Base-by-base conservation (phyloP, 2,888 invertebrate genomes). In the Sesamia inferens region DNA sequence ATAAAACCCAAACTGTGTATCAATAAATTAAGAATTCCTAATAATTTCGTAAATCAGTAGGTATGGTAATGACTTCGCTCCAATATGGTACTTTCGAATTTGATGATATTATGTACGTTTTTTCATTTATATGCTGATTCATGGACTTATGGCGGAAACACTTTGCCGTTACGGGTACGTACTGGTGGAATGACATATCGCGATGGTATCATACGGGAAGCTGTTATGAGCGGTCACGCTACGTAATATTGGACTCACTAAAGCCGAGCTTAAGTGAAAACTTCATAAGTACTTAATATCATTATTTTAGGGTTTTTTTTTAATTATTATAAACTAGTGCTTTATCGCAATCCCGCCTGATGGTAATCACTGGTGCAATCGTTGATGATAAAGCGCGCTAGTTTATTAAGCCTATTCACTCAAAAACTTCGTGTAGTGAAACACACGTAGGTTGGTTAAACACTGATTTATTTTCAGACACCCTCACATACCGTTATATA, bases 121-220 rank as follows among this genome's bases (percentile, higher is more conserved):
- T 44, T 89, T 88, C 88, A 90, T 91, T 89, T 90, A 90, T 90
- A 91, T 91, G 91, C 81, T 88, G 84, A 87, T 76, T 62, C 7
- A 62, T 77, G 22, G 89, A 55, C n/a, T 42, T 22, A 39, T 89
- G 90, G 89, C 91, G 92, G 93, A 93, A 93, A 94, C 90, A 92
- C 87, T 92, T 90, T 90, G 88, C 85, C 84, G 90, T 90, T 92
- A 91, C 90, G 88, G 87, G 84, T 88, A 87, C 87, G 85, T 90
- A 91, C 91, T 86, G 85, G 90, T 89, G 87, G 90, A 82, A 89
- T 89, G 88, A 87, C 88, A 88, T 90, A 89, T 90, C 87, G 61
- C 22, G 44, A n/a, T 48, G 22, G 0, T 22, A 68, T 6, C 1
- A 57, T 62, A 85, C 67, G 75, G 74, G 44, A 39, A 11, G 3